phyloP scores from a whole-genome alignment of 2,888 invertebrate genomes.

The Hypomecis atomaria region DNA sequence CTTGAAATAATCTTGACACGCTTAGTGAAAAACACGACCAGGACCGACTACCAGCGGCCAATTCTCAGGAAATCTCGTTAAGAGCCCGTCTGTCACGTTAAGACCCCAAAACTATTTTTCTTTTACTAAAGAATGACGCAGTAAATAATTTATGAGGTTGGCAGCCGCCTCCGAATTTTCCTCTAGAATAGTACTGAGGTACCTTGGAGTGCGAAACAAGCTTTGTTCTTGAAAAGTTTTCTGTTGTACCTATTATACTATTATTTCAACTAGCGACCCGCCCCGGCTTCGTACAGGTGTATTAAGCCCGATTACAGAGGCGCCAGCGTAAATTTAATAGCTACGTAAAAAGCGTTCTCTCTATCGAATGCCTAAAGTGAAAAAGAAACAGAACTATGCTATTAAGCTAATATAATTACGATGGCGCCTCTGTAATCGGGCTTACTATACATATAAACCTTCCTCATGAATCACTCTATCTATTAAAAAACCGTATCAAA shows the following conservation, averaged over 20 bases:
- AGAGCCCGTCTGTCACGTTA: conserved; percentile 32
- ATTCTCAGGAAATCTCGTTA: conserved; percentile 33
- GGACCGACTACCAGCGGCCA: conserved; percentile 5
- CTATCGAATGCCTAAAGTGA: no score
- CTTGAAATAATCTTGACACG: not conserved
- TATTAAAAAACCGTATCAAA: no score
- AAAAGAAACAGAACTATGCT: no score
- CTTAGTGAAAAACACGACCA: not conserved
- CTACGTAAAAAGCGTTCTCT: no score
- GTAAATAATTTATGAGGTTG: conserved; percentile 58
- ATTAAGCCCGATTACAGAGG: no score
- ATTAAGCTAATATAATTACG: no score
- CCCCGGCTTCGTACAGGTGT: no score
- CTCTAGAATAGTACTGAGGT: conserved; percentile 6
- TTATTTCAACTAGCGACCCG: no score
- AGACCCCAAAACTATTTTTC: conserved; percentile 47
- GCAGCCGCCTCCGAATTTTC: conserved; percentile 38
- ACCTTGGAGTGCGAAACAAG: conserved; percentile 8
- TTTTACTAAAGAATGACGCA: conserved; percentile 45
- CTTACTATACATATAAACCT: no score
- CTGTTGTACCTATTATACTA: not conserved
- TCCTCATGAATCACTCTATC: no score
- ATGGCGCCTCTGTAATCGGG: no score
- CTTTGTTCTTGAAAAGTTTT: conserved; percentile 7
- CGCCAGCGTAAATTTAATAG: no score